Evolutionary conservation across 2,797 vertebrate genomes (phyloP).

Genomic region (Tenualosa ilisha): DNA sequence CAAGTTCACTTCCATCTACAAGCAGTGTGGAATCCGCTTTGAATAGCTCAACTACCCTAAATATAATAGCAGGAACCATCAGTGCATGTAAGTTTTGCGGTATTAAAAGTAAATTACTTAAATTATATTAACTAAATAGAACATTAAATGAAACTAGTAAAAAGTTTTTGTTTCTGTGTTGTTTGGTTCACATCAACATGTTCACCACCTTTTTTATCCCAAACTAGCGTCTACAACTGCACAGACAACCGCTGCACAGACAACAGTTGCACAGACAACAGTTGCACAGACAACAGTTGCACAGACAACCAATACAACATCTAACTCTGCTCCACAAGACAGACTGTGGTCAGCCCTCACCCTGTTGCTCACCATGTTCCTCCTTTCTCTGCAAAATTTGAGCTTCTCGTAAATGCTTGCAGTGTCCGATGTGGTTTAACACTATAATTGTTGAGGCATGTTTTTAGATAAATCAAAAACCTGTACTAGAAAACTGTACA

Average conservation of each 20-base stretch:
- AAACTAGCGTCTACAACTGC: not conserved
- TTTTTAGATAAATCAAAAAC: not conserved
- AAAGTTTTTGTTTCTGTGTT: not conserved
- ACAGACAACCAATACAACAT: not conserved
- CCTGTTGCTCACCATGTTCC: not conserved
- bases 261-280: not conserved
- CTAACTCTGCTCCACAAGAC: not conserved
- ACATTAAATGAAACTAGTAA: not conserved
- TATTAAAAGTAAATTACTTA: not conserved
- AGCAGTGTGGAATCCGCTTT: not conserved
- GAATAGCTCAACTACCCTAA: not conserved
- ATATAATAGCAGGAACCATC: not conserved
- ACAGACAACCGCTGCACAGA: not conserved
- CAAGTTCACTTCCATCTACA: not conserved
- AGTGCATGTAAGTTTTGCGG: not conserved
- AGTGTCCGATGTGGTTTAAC: not conserved
- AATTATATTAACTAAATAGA: not conserved
- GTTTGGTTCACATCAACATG: not conserved
- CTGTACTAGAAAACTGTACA: conserved; percentile 6
- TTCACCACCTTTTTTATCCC: not conserved
- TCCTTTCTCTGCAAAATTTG: not conserved
- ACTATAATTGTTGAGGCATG: not conserved
- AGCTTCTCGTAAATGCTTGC: not conserved
- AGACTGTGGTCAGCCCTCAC: not conserved
- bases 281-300: not conserved